phyloP scores from a whole-genome alignment of 2,888 invertebrate genomes.

The Chrysolina americana region DNA sequence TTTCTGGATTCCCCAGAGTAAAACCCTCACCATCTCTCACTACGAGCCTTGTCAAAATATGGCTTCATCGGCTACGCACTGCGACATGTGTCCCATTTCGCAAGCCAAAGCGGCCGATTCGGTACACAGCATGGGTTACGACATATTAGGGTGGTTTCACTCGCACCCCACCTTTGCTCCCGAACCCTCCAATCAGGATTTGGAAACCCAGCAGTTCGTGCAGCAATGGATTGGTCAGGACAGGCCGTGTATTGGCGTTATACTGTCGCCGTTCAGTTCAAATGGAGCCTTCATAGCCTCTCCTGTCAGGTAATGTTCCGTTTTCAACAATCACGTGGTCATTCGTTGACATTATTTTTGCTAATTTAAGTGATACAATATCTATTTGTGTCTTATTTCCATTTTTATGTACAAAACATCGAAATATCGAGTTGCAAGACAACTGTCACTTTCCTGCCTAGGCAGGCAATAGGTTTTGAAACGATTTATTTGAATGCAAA shows the following conservation, averaged over 20 bases:
- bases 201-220: constrained; percentile 77
- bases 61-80: constrained; percentile 77
- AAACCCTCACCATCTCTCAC: constrained; percentile 69
- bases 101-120: constrained; percentile 76
- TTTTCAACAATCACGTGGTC: too few species aligned
- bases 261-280: constrained; percentile 78
- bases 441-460: too few species aligned
- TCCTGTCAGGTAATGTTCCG: constrained; percentile 71
- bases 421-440: too few species aligned
- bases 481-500: too few species aligned
- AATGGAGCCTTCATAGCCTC: constrained; percentile 72
- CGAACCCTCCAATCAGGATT: constrained; percentile 79
- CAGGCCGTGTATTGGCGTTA: constrained; percentile 76
- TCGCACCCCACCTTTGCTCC: constrained; percentile 82
- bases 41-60: constrained; percentile 79
- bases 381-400: too few species aligned
- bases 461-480: too few species aligned
- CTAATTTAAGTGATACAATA: too few species aligned
- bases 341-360: too few species aligned
- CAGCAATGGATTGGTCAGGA: constrained; percentile 73
- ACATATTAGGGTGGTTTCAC: constrained; percentile 79
- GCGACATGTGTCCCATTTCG: constrained; percentile 84
- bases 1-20: constrained; percentile 63
- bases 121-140: constrained; percentile 69
- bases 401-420: too few species aligned